A percentile compares a stretch with the other conserved stretches of the same genome.
These are phyloP conservation scores for Danionella dracula DNA, from an alignment of 2,797 vertebrate genomes.

Conservation along the genomic window DNA sequence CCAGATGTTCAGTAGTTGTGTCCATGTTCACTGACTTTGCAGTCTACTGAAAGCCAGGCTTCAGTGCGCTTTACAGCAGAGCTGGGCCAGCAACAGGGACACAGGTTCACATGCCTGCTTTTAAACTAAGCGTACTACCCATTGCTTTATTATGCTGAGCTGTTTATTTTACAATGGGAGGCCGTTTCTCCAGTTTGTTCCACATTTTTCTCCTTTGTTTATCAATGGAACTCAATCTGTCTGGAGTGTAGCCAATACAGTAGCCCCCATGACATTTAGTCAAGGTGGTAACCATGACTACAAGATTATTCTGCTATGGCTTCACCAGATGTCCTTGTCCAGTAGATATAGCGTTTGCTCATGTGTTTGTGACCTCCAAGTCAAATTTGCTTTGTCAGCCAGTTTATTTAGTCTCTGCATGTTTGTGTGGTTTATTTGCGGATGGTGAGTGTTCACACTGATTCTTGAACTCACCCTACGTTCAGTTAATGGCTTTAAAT, in stretches of 20 bases:
- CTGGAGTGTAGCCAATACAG: constrained; percentile 9
- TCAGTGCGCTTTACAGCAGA: constrained; percentile 38
- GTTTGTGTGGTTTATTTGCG: constrained; percentile 22
- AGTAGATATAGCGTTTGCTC: constrained; percentile 6
- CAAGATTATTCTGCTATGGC: constrained; percentile 22
- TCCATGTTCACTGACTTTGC: constrained; percentile 26
- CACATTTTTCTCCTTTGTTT: constrained; percentile 1
- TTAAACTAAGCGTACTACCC: constrained; percentile 34
- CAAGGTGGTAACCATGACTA: constrained; percentile 35
- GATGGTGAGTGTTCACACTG: constrained; percentile 14
- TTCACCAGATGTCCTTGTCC: constrained; percentile 31
- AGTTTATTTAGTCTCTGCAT: neutral
- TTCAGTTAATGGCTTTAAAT: neutral
- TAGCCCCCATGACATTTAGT: constrained; percentile 30
- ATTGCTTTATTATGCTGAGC: constrained; percentile 16
- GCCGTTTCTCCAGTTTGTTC: constrained; percentile 24
- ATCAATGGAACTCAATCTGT: constrained; percentile 9
- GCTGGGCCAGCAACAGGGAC: constrained; percentile 31
- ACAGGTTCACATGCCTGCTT: constrained; percentile 33
- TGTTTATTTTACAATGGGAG: constrained; percentile 26
- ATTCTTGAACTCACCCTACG: constrained; percentile 8
- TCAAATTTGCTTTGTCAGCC: constrained; percentile 35
- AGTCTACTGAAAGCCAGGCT: constrained; percentile 38
- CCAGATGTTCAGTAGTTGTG: constrained; percentile 51
- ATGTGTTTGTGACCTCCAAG: constrained; percentile 23